Percentiles rank a stretch among this genome's conserved stretches.
Conservation (phyloP, 2,888 invertebrate species). For the Spilarctia lutea region DNA sequence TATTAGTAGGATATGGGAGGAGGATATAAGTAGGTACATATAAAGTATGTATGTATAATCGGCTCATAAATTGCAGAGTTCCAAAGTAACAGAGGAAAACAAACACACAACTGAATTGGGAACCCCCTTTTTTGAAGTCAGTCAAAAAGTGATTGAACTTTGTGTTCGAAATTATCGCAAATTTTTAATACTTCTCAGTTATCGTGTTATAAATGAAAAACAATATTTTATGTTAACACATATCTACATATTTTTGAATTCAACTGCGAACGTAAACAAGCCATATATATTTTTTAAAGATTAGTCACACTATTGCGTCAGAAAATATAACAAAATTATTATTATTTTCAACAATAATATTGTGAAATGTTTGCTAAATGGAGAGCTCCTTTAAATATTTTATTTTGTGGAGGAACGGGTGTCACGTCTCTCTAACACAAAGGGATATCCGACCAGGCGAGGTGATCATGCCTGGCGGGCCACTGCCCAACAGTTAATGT, state of each 20-base stretch:
- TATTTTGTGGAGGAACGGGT: too few relatives aligned
- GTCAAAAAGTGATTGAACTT: not conserved
- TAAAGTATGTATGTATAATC: too few relatives aligned
- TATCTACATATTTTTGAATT: conserved; percentile 1
- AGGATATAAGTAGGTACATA: too few relatives aligned
- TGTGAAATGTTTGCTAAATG: too few relatives aligned
- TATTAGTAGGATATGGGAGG: too few relatives aligned
- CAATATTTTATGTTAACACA: not conserved
- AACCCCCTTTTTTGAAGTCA: not conserved
- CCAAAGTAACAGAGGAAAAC: not conserved
- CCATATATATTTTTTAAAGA: not conserved
- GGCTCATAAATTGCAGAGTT: too few relatives aligned
- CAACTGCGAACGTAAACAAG: not conserved
- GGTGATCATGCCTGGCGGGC: too few relatives aligned
- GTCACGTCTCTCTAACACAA: too few relatives aligned
- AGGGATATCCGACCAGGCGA: too few relatives aligned
- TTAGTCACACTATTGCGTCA: conserved; percentile 2
- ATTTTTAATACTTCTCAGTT: not conserved
- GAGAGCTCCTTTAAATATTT: too few relatives aligned
- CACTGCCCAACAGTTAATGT: too few relatives aligned
- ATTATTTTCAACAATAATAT: not conserved
- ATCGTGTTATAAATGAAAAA: not conserved
- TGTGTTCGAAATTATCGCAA: not conserved
- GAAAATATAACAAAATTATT: not conserved
- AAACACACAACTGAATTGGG: not conserved